phyloP scores from a whole-genome alignment of 2,113 vertebrate genomes.

The Loxodonta africana region DNA sequence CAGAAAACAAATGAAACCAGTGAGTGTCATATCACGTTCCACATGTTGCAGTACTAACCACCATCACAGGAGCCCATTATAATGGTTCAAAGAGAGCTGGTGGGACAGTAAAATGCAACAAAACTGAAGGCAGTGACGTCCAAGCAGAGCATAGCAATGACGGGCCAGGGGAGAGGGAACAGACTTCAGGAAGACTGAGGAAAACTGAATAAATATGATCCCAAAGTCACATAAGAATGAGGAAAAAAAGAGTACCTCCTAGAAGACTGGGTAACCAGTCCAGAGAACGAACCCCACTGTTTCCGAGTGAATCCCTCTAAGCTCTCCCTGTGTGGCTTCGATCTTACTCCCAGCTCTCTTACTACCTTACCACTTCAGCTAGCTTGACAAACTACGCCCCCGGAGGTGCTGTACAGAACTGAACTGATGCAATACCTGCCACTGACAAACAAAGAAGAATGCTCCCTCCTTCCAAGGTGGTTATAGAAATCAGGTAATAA shows the following conservation, averaged over 20 bases:
- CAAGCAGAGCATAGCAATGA: background rate
- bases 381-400: background rate
- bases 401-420: background rate
- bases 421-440: background rate
- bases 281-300: background rate
- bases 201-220: background rate
- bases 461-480: background rate
- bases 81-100: background rate
- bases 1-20: background rate
- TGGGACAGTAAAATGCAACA: fast-evolving
- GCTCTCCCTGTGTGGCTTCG: too few species aligned
- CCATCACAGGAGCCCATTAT: background rate
- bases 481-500: too few species aligned
- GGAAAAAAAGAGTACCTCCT: background rate
- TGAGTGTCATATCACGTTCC: background rate
- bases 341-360: background rate
- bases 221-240: background rate
- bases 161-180: background rate
- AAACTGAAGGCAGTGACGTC: background rate
- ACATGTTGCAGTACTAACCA: background rate
- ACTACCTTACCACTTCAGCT: background rate
- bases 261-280: background rate
- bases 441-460: background rate
- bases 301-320: background rate
- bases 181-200: background rate